Percentiles rank a stretch among this genome's conserved stretches.
Conservation (phyloP, 2,888 invertebrate species). For the Phanerotoma sp. region DNA sequence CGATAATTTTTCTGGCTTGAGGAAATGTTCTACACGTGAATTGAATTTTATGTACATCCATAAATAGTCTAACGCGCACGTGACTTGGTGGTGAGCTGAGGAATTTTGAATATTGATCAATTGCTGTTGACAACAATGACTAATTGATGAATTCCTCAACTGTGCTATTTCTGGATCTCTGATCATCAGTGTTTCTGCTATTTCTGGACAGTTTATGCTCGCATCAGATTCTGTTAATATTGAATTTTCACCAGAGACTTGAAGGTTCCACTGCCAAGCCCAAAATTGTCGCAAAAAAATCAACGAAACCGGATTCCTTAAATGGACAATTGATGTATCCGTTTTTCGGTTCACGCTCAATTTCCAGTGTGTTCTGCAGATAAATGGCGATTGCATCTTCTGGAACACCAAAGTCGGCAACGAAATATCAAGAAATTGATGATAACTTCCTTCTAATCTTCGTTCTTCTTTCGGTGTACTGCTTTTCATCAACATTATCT, state of each 20-base stretch:
- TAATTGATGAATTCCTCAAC: slow-evolving; percentile 61
- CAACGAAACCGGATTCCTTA: slow-evolving; percentile 34
- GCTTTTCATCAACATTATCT: slow-evolving; percentile 40
- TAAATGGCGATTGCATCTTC: slow-evolving; percentile 59
- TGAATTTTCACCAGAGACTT: slow-evolving; percentile 22
- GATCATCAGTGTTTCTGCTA: slow-evolving; percentile 41
- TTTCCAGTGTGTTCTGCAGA: slow-evolving; percentile 58
- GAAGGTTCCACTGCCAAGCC: slow-evolving; percentile 50
- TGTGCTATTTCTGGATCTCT: slow-evolving; percentile 58
- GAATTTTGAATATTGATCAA: slow-evolving; percentile 66
- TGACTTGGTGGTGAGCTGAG: slow-evolving; percentile 64
- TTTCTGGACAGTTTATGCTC: slow-evolving; percentile 37
- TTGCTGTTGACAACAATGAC: slow-evolving; percentile 60
- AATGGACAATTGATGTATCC: slow-evolving; percentile 41
- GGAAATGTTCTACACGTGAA: slow-evolving; percentile 2
- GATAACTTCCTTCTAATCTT: slow-evolving; percentile 46
- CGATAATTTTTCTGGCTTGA: slow-evolving; percentile 51
- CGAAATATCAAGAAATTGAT: slow-evolving; percentile 42
- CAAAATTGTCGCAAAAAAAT: slow-evolving; percentile 49
- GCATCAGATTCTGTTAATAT: slow-evolving; percentile 41
- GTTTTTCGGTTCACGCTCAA: slow-evolving; percentile 55
- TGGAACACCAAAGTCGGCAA: slow-evolving; percentile 58
- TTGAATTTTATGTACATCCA: slow-evolving; percentile 59
- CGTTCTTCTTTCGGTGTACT: slow-evolving; percentile 23
- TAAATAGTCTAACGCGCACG: slow-evolving; percentile 61